phyloP scores from a whole-genome alignment of 2,888 invertebrate genomes.

The Drosophila yooni region DNA sequence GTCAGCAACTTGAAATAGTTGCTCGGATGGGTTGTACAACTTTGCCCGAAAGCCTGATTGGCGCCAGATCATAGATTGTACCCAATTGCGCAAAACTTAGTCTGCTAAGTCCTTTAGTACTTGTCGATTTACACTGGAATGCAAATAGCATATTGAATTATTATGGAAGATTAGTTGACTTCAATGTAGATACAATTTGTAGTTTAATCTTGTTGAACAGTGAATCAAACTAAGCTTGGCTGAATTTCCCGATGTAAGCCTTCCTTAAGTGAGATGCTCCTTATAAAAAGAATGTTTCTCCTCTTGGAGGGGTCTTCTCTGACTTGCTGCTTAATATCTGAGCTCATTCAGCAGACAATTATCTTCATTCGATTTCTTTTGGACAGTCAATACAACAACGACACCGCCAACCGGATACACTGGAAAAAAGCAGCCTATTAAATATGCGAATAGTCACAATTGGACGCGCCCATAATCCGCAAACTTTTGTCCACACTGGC shows the following conservation, averaged over 20 bases:
- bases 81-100: neutral
- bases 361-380: neutral
- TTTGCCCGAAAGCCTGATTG: slow-evolving; percentile 28
- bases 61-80: slow-evolving; percentile 32
- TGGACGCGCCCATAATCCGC: slow-evolving; percentile 58
- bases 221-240: neutral
- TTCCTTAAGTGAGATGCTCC: neutral
- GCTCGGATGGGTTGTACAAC: slow-evolving; percentile 15
- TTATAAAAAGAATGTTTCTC: neutral
- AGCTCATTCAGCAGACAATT: neutral
- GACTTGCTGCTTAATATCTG: neutral
- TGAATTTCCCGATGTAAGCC: neutral
- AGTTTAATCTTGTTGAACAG: neutral
- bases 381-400: neutral
- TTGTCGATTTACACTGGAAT: slow-evolving; percentile 9
- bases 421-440: slow-evolving; percentile 34
- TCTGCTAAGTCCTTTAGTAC: slow-evolving; percentile 17
- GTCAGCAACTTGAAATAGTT: slow-evolving; percentile 40
- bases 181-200: neutral
- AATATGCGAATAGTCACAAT: slow-evolving; percentile 58
- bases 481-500: slow-evolving; percentile 38
- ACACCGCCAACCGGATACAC: slow-evolving; percentile 30
- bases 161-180: neutral
- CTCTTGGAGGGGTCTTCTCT: neutral
- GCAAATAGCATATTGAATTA: neutral